Evolutionary conservation across 2,113 vertebrate species (phyloP).

Genomic region (Myrmecophaga tridactyla): DNA sequence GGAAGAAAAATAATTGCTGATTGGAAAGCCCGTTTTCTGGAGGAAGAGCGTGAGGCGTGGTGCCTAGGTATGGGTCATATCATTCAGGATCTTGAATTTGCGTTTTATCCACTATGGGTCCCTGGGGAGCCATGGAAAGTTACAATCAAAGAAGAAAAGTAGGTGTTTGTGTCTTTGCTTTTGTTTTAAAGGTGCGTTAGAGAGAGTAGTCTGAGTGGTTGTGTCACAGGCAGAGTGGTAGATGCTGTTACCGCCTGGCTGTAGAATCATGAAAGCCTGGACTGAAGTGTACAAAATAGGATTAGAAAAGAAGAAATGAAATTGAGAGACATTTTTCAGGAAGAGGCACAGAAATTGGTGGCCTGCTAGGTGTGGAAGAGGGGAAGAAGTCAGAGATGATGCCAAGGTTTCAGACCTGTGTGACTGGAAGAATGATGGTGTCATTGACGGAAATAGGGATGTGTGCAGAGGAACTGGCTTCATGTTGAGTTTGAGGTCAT

Average conservation of each 20-base stretch:
- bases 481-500: conserved; percentile 32
- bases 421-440: conserved; percentile 48
- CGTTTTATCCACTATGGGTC: neutral
- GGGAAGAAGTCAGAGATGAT: neutral
- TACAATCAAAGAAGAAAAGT: neutral
- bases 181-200: neutral
- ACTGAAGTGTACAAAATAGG: neutral
- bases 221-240: neutral
- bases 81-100: neutral
- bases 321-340: neutral
- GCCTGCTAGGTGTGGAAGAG: neutral
- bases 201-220: neutral
- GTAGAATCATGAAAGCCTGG: neutral
- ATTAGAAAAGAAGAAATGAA: neutral
- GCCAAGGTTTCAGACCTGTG: conserved; percentile 41
- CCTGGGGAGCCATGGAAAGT: neutral
- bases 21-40: neutral
- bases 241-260: neutral
- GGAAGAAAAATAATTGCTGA: neutral
- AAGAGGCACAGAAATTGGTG: conserved; percentile 39
- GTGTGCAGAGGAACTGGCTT: conserved; percentile 25
- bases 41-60: neutral
- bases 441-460: conserved; percentile 59
- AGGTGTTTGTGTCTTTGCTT: neutral
- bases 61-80: neutral